Conservation (phyloP, 2,113 vertebrate genomes). For the Zosterops lateralis region DNA sequence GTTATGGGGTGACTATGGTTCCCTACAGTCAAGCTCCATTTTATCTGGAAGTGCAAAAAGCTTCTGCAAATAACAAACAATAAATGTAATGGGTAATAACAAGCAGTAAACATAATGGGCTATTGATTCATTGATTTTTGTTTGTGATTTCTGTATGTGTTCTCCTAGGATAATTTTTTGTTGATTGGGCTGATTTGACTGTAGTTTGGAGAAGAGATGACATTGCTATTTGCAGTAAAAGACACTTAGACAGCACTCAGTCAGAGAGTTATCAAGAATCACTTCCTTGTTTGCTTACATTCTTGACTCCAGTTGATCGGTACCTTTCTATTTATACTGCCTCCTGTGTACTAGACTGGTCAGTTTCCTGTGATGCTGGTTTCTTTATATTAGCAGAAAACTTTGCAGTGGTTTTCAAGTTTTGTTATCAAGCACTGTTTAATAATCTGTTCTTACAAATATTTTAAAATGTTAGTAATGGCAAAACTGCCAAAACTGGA, state of each 20-base stretch:
- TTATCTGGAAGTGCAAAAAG: background rate
- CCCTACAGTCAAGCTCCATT: background rate
- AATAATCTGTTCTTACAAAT: background rate
- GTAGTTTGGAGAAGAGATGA: background rate
- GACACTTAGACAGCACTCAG: background rate
- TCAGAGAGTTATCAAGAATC: background rate
- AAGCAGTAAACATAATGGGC: background rate
- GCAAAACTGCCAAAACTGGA: background rate
- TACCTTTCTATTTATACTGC: background rate
- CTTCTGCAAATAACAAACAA: background rate
- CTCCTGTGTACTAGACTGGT: background rate
- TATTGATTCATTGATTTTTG: background rate
- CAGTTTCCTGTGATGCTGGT: background rate
- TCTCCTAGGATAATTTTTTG: conserved; percentile 2
- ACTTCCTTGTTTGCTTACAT: background rate
- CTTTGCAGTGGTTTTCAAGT: background rate
- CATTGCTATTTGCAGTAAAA: background rate
- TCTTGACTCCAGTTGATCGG: background rate
- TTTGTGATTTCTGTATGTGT: background rate
- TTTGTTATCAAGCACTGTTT: background rate
- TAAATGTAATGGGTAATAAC: background rate
- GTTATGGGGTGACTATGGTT: background rate
- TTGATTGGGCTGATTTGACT: background rate
- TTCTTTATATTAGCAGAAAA: background rate
- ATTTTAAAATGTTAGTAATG: background rate